Conservation (phyloP, 2,888 invertebrate genomes). For the Eretmocerus hayati region DNA sequence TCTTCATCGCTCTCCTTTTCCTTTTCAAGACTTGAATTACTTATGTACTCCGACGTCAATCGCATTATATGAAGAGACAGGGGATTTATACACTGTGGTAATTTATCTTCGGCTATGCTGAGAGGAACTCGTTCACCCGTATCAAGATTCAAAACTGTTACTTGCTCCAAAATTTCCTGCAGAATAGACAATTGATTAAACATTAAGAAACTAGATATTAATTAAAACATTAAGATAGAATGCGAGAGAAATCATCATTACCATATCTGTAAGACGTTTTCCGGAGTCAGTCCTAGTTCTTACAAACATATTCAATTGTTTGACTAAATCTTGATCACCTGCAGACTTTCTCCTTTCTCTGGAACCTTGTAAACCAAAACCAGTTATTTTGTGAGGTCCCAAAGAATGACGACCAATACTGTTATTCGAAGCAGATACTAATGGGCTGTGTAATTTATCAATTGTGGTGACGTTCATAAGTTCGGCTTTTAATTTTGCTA, state of each 20-base stretch:
- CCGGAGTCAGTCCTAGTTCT: conserved; percentile 81
- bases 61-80: conserved; percentile 91
- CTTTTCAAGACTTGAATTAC: conserved; percentile 56
- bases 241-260: conserved; percentile 29
- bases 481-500: conserved; percentile 52
- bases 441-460: conserved; percentile 39
- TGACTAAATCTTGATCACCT: conserved; percentile 70
- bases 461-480: conserved; percentile 46
- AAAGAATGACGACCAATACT: conserved; percentile 46
- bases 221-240: neutral
- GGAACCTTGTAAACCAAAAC: conserved; percentile 44
- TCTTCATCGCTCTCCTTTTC: conserved; percentile 74
- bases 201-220: neutral
- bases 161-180: conserved; percentile 85
- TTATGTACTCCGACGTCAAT: conserved; percentile 84
- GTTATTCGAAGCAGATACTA: conserved; percentile 41
- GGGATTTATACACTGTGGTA: conserved; percentile 88
- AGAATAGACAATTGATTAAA: conserved; percentile 8
- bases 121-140: conserved; percentile 90
- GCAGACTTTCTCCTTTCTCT: conserved; percentile 72
- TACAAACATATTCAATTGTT: conserved; percentile 64
- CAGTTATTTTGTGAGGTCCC: conserved; percentile 41
- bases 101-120: conserved; percentile 88
- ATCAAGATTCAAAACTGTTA: conserved; percentile 74
- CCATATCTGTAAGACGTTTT: conserved; percentile 77